Evolutionary conservation across 2,888 invertebrate species (phyloP).

Genomic region (Pristionchus fissidentatus): DNA sequence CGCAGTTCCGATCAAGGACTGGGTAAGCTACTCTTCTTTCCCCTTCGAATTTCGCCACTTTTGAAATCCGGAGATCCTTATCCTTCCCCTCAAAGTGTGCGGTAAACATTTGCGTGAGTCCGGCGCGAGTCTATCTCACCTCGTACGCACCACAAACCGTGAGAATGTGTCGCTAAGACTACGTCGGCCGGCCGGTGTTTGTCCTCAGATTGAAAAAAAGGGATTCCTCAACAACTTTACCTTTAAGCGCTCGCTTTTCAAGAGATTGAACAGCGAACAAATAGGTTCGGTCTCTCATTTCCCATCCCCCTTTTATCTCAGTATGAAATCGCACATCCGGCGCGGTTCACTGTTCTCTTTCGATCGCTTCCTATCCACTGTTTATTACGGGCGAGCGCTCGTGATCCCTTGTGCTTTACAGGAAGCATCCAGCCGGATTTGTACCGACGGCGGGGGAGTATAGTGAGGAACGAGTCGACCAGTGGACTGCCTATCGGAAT

Average conservation of each 20-base stretch:
- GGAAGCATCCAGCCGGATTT: slow-evolving; percentile 62
- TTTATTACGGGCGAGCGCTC: background rate
- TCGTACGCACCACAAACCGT: background rate
- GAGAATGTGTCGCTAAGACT: background rate
- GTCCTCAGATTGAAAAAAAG: background rate
- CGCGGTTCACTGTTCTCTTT: background rate
- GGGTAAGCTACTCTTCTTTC: slow-evolving; percentile 49
- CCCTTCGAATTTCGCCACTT: background rate
- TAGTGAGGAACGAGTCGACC: slow-evolving; percentile 51
- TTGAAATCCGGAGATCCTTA: background rate
- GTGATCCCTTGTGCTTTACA: slow-evolving; percentile 53
- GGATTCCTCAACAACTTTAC: no score
- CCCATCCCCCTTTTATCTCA: no score
- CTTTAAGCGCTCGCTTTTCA: no score
- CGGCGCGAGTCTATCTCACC: background rate
- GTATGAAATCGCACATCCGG: background rate
- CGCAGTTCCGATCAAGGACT: slow-evolving; percentile 57
- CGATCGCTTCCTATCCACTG: no score
- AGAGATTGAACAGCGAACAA: no score
- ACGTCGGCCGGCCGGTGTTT: no score
- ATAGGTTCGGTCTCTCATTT: no score
- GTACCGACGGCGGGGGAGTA: slow-evolving; percentile 59
- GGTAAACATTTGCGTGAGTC: no score
- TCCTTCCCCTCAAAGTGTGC: no score
- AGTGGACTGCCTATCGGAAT: slow-evolving; percentile 20